Evolutionary conservation across 2,888 invertebrate genomes (phyloP).

Genomic region (Drosophila cracens): DNA sequence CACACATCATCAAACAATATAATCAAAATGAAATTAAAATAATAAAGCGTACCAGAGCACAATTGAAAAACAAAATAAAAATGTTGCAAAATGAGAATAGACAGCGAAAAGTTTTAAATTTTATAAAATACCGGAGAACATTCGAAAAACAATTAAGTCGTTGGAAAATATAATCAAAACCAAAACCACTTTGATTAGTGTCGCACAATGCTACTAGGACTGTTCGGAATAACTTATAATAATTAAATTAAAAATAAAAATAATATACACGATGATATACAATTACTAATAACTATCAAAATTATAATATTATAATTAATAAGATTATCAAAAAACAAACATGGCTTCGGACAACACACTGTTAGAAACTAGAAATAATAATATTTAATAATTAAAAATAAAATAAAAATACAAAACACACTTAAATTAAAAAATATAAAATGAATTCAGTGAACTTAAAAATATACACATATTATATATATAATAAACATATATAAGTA

Average conservation of each 20-base stretch:
- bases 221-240: not conserved
- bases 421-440: not conserved
- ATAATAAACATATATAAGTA: too few species aligned
- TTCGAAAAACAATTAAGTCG: not conserved
- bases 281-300: not conserved
- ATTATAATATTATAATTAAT: too few species aligned
- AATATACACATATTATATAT: not conserved
- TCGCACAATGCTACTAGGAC: not conserved
- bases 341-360: fast-evolving
- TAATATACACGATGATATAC: not conserved
- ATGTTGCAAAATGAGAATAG: not conserved
- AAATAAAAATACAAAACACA: not conserved
- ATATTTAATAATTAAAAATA: not conserved
- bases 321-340: not conserved
- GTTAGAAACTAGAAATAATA: not conserved
- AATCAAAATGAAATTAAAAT: slow-evolving; percentile 21
- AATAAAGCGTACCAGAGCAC: not conserved
- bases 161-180: not conserved
- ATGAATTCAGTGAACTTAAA: not conserved
- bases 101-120: not conserved
- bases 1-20: slow-evolving; percentile 9
- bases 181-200: not conserved
- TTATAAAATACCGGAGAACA: not conserved
- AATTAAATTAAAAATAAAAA: not conserved
- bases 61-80: too few species aligned